phyloP scores from a whole-genome alignment of 2,113 vertebrate species.

The Gambusia holbrooki region DNA sequence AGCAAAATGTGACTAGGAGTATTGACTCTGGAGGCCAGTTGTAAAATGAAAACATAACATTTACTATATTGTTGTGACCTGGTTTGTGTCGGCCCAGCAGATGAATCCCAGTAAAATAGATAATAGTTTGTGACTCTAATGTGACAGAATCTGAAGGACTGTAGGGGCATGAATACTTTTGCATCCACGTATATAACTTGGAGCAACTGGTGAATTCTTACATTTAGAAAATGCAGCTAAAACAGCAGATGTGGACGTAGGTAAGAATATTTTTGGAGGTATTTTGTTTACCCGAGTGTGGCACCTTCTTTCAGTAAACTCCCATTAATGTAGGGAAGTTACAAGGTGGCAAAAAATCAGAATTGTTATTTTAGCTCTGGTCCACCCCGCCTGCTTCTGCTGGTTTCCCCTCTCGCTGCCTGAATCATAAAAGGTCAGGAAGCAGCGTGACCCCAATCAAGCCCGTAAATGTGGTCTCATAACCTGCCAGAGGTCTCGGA shows the following conservation, averaged over 20 bases:
- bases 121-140: too few relatives aligned
- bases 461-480: conserved; percentile 58
- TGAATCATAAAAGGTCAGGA: conserved; percentile 65
- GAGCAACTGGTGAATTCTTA: background rate
- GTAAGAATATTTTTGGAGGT: conserved; percentile 50
- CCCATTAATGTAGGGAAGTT: conserved; percentile 49
- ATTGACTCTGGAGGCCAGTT: too few relatives aligned
- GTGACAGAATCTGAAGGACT: too few relatives aligned
- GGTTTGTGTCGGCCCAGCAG: too few relatives aligned
- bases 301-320: conserved; percentile 49
- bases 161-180: background rate
- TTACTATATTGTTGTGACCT: too few relatives aligned
- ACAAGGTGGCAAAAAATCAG: conserved; percentile 48
- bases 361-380: conserved; percentile 63
- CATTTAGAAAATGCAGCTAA: conserved; percentile 47
- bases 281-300: conserved; percentile 57
- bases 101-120: too few relatives aligned
- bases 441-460: conserved; percentile 69
- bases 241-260: conserved; percentile 37
- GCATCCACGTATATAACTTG: background rate
- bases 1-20: too few relatives aligned
- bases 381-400: conserved; percentile 35
- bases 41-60: too few relatives aligned
- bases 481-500: conserved; percentile 55
- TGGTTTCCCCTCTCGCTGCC: conserved; percentile 20